Conservation (phyloP, 2,888 invertebrate genomes). For the Drosophila neoperkinsi region DNA sequence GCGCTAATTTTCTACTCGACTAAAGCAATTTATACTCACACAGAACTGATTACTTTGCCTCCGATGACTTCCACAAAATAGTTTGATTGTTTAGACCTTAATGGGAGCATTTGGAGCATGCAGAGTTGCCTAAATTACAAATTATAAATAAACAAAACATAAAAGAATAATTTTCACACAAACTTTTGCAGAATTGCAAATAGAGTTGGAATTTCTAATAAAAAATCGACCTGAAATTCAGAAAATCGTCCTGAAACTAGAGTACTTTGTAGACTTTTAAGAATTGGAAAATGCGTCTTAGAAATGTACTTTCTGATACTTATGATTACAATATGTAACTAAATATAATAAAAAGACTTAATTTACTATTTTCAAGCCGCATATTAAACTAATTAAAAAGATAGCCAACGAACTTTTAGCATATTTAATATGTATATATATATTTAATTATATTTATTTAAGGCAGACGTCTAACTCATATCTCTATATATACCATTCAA, state of each 20-base stretch:
- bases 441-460: not conserved
- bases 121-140: not conserved
- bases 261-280: not conserved
- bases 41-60: slow-evolving; percentile 17
- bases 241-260: no score
- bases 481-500: not conserved
- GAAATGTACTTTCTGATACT: not conserved
- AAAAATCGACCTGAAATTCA: no score
- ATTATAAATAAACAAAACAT: not conserved
- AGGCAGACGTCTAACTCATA: not conserved
- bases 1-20: slow-evolving; percentile 75
- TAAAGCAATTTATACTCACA: slow-evolving; percentile 52
- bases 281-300: not conserved
- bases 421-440: not conserved
- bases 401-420: not conserved
- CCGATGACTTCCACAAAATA: slow-evolving; percentile 8
- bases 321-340: not conserved
- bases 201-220: not conserved
- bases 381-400: not conserved
- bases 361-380: no score
- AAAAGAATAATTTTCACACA: not conserved
- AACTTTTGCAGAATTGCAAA: not conserved
- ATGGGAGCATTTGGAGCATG: no score
- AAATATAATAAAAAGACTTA: not conserved
- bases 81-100: not conserved